Evolutionary conservation across 2,888 invertebrate genomes (phyloP), one percentile per base, ranked within the genome.

Genomic region (Ctenicera cuprea): DNA sequence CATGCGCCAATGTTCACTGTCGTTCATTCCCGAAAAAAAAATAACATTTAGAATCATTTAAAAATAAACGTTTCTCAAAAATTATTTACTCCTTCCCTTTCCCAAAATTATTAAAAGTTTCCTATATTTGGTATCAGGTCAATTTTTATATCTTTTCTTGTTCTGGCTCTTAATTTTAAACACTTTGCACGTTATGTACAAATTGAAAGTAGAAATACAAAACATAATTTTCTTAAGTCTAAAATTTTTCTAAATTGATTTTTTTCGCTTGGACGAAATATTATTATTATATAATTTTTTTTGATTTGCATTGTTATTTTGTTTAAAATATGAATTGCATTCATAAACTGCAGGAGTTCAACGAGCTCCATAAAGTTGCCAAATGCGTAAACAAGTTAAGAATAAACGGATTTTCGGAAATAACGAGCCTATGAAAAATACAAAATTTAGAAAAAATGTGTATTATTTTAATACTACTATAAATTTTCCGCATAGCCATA

Each of bases 61-160:
- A 52, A 52, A 52, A 52, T 52, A 52, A 50, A 12, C n/a, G 9
- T 33, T 52, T n/a, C 22, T 12, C 52, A 52, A 52, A 52, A 52
- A 8, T 4, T 33, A 33, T 33, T 33, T 33, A 9, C 33, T 8
- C 9, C 26, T 1, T 52, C 14, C 14, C 1, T 22, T 26, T 11
- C 3, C 16, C 3, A 9, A 16, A 14, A 16, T 45, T 3, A 45
- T 45, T 18, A 1, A 1, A 9, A 33, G 33, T 33, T 33, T 33
- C 33, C 45, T 45, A 45, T 45, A 45, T 45, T 45, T 18, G 41
- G 41, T 41, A 41, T 41, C 3, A 8, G 41, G 7, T 12, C 1
- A 45, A 7, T 14, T 18, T 14, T 16, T 45, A n/a, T n/a, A n/a
- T n/a, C n/a, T n/a, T n/a, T n/a, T n/a, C n/a, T n/a, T n/a, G n/a